Conservation (phyloP, 2,113 vertebrate genomes). For the Amblyornis subalaris region DNA sequence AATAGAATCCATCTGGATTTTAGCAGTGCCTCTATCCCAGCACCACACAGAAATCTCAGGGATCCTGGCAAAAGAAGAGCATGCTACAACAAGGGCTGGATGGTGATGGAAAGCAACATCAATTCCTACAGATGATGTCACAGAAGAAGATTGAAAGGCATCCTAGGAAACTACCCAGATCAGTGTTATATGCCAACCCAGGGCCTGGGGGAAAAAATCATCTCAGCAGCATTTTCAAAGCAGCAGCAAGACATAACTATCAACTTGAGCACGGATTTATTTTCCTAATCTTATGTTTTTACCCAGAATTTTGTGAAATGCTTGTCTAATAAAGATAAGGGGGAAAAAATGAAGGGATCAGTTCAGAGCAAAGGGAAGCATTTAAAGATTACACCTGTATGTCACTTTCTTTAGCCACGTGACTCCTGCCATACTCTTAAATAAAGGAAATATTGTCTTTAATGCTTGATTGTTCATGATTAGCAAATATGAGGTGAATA, state of each 20-base stretch:
- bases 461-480: neutral
- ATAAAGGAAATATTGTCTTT: neutral
- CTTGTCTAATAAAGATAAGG: neutral
- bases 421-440: neutral
- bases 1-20: neutral
- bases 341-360: accelerated
- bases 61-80: neutral
- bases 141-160: neutral
- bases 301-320: neutral
- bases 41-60: neutral
- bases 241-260: neutral
- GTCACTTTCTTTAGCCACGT: neutral
- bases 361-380: neutral
- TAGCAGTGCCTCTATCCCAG: neutral
- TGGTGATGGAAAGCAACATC: neutral
- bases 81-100: neutral
- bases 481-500: neutral
- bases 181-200: neutral
- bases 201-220: neutral
- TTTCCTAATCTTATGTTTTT: neutral
- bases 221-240: neutral
- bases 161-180: neutral
- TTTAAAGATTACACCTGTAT: neutral
- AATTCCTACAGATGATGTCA: neutral
- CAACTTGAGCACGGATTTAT: neutral